A percentile compares a stretch with the other conserved stretches of the same genome.
phyloP scores from a whole-genome alignment of 2,797 vertebrate species.

The Tiaroga cobitis region DNA sequence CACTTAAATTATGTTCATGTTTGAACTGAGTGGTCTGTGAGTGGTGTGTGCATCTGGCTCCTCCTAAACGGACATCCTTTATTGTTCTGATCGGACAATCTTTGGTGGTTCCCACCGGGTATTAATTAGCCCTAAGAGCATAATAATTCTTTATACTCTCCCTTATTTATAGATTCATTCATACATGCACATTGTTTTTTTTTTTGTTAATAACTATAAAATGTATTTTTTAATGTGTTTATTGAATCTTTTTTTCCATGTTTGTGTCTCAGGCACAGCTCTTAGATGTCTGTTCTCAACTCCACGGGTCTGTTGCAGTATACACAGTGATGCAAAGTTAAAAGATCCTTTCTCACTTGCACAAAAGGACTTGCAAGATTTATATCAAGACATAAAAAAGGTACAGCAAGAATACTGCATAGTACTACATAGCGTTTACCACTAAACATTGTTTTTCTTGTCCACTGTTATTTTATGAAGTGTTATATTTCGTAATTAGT shows the following conservation, averaged over 20 bases:
- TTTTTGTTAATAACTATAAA: too few species aligned
- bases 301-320: conserved; percentile 71
- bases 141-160: too few species aligned
- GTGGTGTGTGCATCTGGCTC: too few species aligned
- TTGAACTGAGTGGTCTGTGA: too few species aligned
- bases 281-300: conserved; percentile 72
- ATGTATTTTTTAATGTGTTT: background rate
- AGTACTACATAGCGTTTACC: too few species aligned
- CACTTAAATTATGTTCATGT: too few species aligned
- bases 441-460: background rate
- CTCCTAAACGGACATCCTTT: too few species aligned
- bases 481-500: background rate
- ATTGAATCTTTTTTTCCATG: background rate
- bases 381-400: conserved; percentile 97
- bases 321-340: conserved; percentile 85
- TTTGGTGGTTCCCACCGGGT: too few species aligned
- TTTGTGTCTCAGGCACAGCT: conserved; percentile 59
- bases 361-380: conserved; percentile 87
- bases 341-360: conserved; percentile 92
- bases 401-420: conserved; percentile 64
- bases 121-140: too few species aligned
- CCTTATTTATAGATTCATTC: too few species aligned
- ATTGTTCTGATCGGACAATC: too few species aligned
- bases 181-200: too few species aligned
- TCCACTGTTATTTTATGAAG: background rate